phyloP scores from a whole-genome alignment of 2,797 vertebrate species.

The Phalanger gymnotis region DNA sequence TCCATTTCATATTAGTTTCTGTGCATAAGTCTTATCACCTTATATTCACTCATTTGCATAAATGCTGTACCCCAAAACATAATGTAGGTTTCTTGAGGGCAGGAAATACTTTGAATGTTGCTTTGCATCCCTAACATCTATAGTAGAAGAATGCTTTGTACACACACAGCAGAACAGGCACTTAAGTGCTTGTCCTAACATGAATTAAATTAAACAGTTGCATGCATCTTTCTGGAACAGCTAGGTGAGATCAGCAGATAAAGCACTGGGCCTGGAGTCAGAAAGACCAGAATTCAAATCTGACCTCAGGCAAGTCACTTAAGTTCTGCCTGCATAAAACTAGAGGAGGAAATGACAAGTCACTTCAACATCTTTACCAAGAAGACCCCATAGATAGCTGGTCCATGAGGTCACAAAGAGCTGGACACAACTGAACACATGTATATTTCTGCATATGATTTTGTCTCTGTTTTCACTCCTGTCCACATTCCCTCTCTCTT shows the following conservation, averaged over 20 bases:
- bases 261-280: background rate
- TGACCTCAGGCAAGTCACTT: background rate
- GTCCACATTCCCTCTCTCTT: background rate
- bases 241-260: background rate
- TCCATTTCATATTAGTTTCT: background rate
- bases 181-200: background rate
- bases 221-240: background rate
- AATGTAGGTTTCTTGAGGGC: background rate
- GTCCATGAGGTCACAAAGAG: too few species aligned
- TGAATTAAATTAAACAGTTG: background rate
- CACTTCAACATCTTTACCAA: background rate
- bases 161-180: background rate
- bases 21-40: background rate
- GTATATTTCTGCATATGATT: background rate
- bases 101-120: background rate
- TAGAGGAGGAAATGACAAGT: background rate
- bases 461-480: background rate
- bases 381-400: background rate
- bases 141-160: background rate
- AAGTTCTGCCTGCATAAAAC: background rate
- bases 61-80: background rate
- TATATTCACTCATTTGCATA: background rate
- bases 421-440: too few species aligned
- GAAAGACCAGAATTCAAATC: background rate
- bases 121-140: background rate